Base-by-base conservation (phyloP, 1,140 invertebrate species). In the Leptestheria dahalacensis region DNA sequence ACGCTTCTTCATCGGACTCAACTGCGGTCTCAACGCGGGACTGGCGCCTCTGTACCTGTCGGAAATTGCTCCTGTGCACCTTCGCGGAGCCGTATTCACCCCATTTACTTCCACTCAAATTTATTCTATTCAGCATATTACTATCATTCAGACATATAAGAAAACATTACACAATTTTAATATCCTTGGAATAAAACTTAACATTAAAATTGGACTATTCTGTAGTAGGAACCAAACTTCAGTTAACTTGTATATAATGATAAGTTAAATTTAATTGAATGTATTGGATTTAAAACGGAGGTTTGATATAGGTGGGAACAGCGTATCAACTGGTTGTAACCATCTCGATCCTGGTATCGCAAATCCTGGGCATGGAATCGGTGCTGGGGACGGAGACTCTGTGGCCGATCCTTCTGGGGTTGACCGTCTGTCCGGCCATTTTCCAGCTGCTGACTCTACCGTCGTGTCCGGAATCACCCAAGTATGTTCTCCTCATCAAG, bases 311-410 rank as follows among this genome's bases (percentile, higher is more conserved):
- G 73, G 73, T 90, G 21, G 91, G 91, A 2, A 88, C 86, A 1
- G 84, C 89, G 0, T 90, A 91, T 68, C 91, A 94, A 66, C 69
- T 94, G 4, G 81, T 90, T n/a, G 84, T 93, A 59, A 91, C 88
- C 0, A 86, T 92, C 49, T 85, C 87, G 1, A 93, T 93, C 60
- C 72, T 92, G 2, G 70, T 90, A 1, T 82, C 85, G 0, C 86
- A 92, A 73, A 78, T 93, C 33, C 73, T 95, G 3, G 86, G 89
- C 2, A 67, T 91, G 48, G 73, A 77, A 1, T 73, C 75, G 2
- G 64, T 91, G 0, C 67, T 93, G 21, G 89, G 89, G n/a, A 86
- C 82, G 0, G 73, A 67, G 1, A 64, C 72, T 0, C 68, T 76
- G 0, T 88, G 85, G 85, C 84, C 83, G 0, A 73, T 78, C 59